Percentiles rank a stretch among this genome's conserved stretches.
Conservation (phyloP, 2,113 vertebrate genomes). For the Oreochromis niloticus region DNA sequence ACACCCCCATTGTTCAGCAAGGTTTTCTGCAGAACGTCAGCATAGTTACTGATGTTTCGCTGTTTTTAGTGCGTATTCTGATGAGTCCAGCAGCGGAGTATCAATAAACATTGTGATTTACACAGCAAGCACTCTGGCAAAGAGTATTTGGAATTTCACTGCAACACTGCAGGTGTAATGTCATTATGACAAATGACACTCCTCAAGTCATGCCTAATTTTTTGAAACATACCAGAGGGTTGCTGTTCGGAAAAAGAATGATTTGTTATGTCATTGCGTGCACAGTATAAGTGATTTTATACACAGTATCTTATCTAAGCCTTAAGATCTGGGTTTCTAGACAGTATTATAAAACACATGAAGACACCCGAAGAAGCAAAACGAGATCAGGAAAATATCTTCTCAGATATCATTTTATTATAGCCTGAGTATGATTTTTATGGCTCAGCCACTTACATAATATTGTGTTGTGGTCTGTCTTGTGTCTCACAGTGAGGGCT, state of each 20-base stretch:
- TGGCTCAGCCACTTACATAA: conserved; percentile 21
- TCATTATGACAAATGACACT: conserved; percentile 5
- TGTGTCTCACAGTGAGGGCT: neutral
- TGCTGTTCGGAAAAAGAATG: neutral
- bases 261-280: neutral
- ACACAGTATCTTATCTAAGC: neutral
- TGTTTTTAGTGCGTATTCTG: neutral
- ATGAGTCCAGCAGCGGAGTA: neutral
- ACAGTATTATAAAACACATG: neutral
- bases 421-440: conserved; percentile 20
- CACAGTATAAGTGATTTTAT: neutral
- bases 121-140: neutral
- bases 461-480: conserved; percentile 6
- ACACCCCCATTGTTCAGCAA: neutral
- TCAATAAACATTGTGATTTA: neutral
- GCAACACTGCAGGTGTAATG: neutral
- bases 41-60: neutral
- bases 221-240: neutral
- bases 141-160: neutral
- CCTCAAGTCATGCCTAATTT: neutral
- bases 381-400: neutral
- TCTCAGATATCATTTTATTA: neutral
- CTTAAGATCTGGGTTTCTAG: neutral
- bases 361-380: neutral
- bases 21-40: neutral